Evolutionary conservation across 2,797 vertebrate species (phyloP).

Genomic region (Aselliscus stoliczkanus): DNA sequence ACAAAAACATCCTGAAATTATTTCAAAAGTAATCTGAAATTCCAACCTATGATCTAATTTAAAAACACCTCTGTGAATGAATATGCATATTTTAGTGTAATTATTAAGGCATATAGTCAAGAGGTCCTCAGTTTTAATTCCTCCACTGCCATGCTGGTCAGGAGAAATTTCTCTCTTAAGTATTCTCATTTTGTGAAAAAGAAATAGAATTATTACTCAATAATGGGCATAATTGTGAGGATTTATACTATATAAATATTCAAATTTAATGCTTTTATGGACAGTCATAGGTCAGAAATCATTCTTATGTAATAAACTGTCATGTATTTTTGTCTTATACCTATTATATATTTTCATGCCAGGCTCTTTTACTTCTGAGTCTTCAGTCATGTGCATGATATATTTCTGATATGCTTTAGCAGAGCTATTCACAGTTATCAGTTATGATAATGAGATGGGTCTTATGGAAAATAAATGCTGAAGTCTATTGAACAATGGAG

Average conservation of each 20-base stretch:
- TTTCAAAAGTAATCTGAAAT: background rate
- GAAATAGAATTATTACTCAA: background rate
- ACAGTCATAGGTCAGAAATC: background rate
- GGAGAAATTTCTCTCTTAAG: background rate
- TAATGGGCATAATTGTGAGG: background rate
- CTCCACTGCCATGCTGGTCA: background rate
- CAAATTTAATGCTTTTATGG: background rate
- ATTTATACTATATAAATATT: background rate
- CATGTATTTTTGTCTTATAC: background rate
- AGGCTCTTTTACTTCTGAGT: background rate
- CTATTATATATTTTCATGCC: background rate
- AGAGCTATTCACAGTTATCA: background rate
- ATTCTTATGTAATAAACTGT: background rate
- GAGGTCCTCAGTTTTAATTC: background rate
- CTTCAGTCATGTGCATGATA: background rate
- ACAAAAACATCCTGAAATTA: background rate
- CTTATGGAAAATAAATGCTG: background rate
- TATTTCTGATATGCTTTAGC: background rate
- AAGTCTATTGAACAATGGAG: background rate
- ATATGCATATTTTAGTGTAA: background rate
- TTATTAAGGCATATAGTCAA: background rate
- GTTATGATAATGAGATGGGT: background rate
- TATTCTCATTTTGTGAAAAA: background rate
- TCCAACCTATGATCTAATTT: background rate
- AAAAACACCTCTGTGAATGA: background rate